Evolutionary conservation across 1,140 invertebrate species (phyloP).

Genomic region (Drosophila pseudoananassae): DNA sequence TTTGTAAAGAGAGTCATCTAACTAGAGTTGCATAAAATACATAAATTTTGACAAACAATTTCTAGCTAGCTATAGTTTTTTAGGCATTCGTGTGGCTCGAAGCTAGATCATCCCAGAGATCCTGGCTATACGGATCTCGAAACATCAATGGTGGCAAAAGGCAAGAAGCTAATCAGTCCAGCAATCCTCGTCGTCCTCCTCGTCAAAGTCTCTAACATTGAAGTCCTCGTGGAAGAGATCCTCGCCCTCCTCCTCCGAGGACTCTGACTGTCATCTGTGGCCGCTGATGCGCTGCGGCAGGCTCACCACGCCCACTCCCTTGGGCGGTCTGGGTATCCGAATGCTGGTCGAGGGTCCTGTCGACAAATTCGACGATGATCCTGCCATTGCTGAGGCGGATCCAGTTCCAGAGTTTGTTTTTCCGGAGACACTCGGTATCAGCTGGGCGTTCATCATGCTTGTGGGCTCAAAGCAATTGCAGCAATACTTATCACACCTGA

Average conservation of each 20-base stretch:
- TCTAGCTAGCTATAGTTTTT: slow-evolving; percentile 47
- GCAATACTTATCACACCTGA: slow-evolving; percentile 80
- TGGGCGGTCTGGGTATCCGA: slow-evolving; percentile 76
- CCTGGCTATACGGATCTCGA: background rate
- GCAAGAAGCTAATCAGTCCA: slow-evolving; percentile 71
- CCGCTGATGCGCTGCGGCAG: slow-evolving; percentile 69
- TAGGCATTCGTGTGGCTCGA: slow-evolving; percentile 39
- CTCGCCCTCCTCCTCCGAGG: slow-evolving; percentile 79
- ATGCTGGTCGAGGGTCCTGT: slow-evolving; percentile 68
- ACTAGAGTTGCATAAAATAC: slow-evolving; percentile 42
- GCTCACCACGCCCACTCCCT: slow-evolving; percentile 60
- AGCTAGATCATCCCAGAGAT: slow-evolving; percentile 22
- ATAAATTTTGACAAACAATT: slow-evolving; percentile 38
- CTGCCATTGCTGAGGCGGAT: background rate
- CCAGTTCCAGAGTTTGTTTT: slow-evolving; percentile 39
- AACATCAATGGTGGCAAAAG: slow-evolving; percentile 11
- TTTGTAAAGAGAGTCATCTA: slow-evolving; percentile 43
- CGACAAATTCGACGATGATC: background rate
- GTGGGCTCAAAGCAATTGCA: slow-evolving; percentile 79
- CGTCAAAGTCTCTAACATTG: slow-evolving; percentile 75
- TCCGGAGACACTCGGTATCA: slow-evolving; percentile 76
- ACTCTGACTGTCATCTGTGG: slow-evolving; percentile 82
- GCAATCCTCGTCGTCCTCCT: slow-evolving; percentile 70
- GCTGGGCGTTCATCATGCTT: slow-evolving; percentile 65
- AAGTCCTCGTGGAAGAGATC: slow-evolving; percentile 81